Conservation (phyloP, 2,888 invertebrate genomes). For the Stenurella melanura region DNA sequence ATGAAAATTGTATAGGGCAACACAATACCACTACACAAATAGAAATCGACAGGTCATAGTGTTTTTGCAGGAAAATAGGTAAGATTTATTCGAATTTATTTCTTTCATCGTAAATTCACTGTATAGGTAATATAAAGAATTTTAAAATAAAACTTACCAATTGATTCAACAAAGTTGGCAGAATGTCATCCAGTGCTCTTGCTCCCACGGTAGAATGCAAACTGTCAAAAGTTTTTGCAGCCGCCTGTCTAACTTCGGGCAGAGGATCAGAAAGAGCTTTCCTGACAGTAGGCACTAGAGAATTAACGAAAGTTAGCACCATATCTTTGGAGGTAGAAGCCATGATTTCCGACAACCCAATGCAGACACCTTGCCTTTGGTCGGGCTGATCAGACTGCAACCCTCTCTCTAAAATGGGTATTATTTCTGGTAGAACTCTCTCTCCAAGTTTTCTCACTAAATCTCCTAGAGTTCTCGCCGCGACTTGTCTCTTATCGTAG, state of each 20-base stretch:
- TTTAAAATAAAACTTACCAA: conserved; percentile 72
- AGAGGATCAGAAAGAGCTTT: conserved; percentile 95
- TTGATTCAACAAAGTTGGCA: conserved; percentile 91
- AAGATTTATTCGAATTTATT: no score
- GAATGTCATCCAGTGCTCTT: conserved; percentile 96
- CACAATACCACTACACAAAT: no score
- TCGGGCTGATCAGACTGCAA: conserved; percentile 93
- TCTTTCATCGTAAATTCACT: no score
- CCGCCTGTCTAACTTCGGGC: conserved; percentile 94
- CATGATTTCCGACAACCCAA: conserved; percentile 98
- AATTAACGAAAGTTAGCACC: conserved; percentile 92
- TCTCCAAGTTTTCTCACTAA: conserved; percentile 98
- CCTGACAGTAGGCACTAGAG: conserved; percentile 94
- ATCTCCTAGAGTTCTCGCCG: conserved; percentile 97
- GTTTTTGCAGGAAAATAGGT: no score
- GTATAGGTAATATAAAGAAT: no score
- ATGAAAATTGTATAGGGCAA: no score
- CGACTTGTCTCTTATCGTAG: conserved; percentile 94
- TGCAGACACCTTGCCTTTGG: conserved; percentile 98
- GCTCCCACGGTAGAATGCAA: conserved; percentile 95
- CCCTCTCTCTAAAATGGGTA: conserved; percentile 96
- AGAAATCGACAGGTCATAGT: no score
- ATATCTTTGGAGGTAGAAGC: conserved; percentile 96
- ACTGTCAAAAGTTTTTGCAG: conserved; percentile 97
- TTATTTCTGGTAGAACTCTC: conserved; percentile 97